Percentiles rank a stretch among this genome's conserved stretches.
These are phyloP conservation scores for Ataeniobius toweri DNA, from an alignment of 2,797 vertebrate genomes.

Conservation along the genomic window DNA sequence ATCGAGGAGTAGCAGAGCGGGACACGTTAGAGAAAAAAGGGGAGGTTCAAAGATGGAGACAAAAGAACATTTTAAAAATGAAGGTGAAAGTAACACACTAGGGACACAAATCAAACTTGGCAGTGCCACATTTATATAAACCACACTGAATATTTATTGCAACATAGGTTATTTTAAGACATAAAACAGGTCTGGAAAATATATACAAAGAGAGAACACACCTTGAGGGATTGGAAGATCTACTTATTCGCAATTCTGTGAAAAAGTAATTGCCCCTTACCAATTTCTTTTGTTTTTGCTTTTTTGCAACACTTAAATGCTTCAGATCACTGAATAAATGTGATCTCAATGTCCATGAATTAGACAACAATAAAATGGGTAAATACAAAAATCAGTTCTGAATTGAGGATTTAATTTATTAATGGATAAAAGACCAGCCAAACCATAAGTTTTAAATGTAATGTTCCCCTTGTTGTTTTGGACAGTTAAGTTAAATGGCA, in stretches of 20 bases:
- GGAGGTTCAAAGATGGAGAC: constrained; percentile 41
- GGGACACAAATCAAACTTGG: constrained; percentile 56
- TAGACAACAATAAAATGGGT: not conserved
- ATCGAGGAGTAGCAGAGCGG: constrained; percentile 36
- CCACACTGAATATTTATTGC: not conserved
- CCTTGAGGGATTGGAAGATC: not conserved
- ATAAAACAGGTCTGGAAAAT: not conserved
- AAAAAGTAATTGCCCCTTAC: not conserved
- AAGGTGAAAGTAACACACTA: constrained; percentile 24
- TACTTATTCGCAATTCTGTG: not conserved
- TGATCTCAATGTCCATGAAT: not conserved
- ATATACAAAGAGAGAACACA: not conserved
- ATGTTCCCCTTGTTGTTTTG: not conserved
- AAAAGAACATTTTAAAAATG: constrained; percentile 41
- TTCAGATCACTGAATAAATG: not conserved
- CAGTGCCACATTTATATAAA: constrained; percentile 23
- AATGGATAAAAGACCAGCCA: not conserved
- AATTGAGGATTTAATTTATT: not conserved
- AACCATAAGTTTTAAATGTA: not conserved
- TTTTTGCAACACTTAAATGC: not conserved
- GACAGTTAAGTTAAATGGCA: not conserved
- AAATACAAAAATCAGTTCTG: not conserved
- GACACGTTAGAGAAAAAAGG: constrained; percentile 33
- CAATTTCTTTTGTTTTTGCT: not conserved
- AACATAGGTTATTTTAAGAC: not conserved